Conservation (phyloP, 2,888 invertebrate species). For the Drosophila putrida region DNA sequence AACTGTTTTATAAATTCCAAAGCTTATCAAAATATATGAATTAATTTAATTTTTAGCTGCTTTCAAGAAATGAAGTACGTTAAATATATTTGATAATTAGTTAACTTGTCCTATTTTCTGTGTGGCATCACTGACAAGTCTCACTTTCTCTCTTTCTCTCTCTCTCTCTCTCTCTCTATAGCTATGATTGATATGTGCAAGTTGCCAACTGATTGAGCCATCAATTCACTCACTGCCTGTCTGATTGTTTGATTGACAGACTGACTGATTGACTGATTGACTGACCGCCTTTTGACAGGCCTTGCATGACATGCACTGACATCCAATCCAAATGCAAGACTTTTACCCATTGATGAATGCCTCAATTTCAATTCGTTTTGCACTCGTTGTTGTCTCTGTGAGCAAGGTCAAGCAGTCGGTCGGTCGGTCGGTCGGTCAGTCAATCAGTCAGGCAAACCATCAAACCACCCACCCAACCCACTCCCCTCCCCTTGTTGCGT, state of each 20-base stretch:
- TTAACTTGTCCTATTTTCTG: too few species aligned
- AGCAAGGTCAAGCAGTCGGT: constrained; percentile 42
- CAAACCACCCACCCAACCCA: not conserved
- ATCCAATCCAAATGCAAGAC: constrained; percentile 10
- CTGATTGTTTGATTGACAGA: constrained; percentile 4
- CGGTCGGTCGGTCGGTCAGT: constrained; percentile 17
- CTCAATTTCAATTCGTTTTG: constrained; percentile 34
- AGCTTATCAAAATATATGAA: too few species aligned
- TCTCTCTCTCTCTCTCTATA: not conserved
- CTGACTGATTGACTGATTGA: constrained; percentile 27
- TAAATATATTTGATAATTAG: too few species aligned
- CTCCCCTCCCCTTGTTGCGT: constrained; percentile 8
- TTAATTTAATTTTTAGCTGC: too few species aligned
- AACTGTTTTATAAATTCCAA: too few species aligned
- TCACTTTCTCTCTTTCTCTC: not conserved
- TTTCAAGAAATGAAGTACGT: too few species aligned
- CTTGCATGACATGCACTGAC: constrained; percentile 13
- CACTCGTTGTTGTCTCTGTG: constrained; percentile 1
- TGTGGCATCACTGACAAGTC: too few species aligned
- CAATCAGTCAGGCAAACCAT: constrained; percentile 23
- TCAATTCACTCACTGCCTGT: constrained; percentile 3
- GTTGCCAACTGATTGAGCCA: constrained; percentile 31
- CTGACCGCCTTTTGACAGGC: constrained; percentile 20
- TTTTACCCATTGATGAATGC: constrained; percentile 37
- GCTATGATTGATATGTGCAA: constrained; percentile 32